Base-by-base conservation (phyloP, 92 coral and sea anemone species). In the Porites divaricata region DNA sequence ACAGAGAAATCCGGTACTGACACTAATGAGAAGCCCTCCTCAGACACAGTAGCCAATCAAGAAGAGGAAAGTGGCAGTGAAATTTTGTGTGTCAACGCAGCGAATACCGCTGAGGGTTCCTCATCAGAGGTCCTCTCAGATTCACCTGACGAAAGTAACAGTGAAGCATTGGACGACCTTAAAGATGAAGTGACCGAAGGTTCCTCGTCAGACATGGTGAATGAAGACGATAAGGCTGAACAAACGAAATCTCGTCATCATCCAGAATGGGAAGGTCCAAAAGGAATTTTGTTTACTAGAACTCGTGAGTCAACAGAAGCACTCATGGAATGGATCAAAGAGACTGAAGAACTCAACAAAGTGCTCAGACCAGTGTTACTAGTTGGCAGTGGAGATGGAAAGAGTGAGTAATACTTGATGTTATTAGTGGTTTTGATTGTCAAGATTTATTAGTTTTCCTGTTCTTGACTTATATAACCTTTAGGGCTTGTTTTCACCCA, bases 241-340 rank as follows among this genome's bases (percentile, higher is more conserved):
- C 52, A 63, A 14, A 24, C 28, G 2, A 48, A 24, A 28, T 78
- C 53, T 59, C 63, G 15, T 10, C 15, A 63, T 9, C 69, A 22
- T 9, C 53, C 76, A 15, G 87, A 72, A 8, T 73, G 69, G 62
- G 66, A 15, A 4, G 77, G 90, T 9, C 77, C 98, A 7, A 94
- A 91, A 84, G 98, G 98, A 75, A 96, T 96, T 49, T 62, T 96
- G 61, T 96, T 96, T 74, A 92, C 94, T 15, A 88, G 88, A 85
- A 96, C 99, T 7, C 87, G 99, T 53, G 95, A 88, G 76, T 91
- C 93, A 26, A 95, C 99, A 8, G 76, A 63, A 8, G 96, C 94
- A 7, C 77, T 96, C 20, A 88, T 84, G 22, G 89, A 89, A 64
- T 96, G 99, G 99, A 88, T 96, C 20, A 71, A 87, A 35, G 95